phyloP scores from a whole-genome alignment of 2,797 vertebrate species.

The Pangasius mekongensis region DNA sequence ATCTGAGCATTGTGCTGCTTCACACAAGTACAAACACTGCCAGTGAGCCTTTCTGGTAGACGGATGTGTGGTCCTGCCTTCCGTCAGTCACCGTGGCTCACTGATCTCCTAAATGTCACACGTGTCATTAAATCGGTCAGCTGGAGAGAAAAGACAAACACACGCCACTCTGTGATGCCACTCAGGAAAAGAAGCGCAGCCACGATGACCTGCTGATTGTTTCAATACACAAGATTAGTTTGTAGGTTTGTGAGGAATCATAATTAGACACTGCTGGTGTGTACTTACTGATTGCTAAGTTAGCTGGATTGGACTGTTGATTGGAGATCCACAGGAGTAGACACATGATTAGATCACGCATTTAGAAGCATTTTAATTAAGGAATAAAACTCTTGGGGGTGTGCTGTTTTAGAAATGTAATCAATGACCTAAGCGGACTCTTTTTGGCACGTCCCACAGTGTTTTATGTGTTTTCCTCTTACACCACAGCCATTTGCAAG shows the following conservation, averaged over 20 bases:
- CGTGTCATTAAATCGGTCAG: not conserved
- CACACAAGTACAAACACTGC: not conserved
- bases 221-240: not conserved
- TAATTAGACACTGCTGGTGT: not conserved
- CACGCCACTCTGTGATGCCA: not conserved
- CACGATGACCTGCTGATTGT: not conserved
- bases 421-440: not conserved
- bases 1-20: not conserved
- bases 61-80: not conserved
- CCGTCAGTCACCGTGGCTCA: not conserved
- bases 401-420: not conserved
- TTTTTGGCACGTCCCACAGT: too few species aligned
- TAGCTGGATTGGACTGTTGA: not conserved
- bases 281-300: not conserved
- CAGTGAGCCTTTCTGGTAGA: not conserved
- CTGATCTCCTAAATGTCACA: not conserved
- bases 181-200: not conserved
- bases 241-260: not conserved
- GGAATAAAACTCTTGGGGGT: not conserved
- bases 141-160: not conserved
- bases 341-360: not conserved
- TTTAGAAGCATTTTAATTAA: not conserved
- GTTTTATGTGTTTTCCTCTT: too few species aligned
- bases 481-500: too few species aligned
- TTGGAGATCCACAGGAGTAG: not conserved